Evolutionary conservation across 2,797 vertebrate genomes (phyloP).

Genomic region (Rhinichthys osculus): DNA sequence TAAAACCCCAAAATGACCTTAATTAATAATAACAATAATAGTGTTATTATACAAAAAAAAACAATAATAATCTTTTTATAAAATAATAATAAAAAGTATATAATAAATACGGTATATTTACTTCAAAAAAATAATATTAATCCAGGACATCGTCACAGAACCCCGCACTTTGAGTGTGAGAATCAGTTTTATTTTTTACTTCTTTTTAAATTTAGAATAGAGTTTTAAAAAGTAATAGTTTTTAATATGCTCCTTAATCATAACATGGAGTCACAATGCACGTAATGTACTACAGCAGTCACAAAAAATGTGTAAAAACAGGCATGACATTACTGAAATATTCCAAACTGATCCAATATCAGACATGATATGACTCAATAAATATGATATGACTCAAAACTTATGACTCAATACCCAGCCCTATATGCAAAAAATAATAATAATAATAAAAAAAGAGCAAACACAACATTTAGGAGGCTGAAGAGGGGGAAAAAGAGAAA

Average conservation of each 20-base stretch:
- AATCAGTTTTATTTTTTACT: not conserved
- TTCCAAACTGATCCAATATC: not conserved
- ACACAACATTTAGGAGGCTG: slow-evolving; percentile 8
- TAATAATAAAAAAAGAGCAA: not conserved
- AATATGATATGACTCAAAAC: not conserved
- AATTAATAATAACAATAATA: not conserved
- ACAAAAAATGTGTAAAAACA: not conserved
- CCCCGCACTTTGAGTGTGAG: not conserved
- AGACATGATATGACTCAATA: no score
- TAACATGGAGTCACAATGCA: not conserved
- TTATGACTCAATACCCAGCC: slow-evolving; percentile 50
- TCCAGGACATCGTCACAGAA: not conserved
- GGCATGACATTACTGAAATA: not conserved
- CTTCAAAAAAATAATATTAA: not conserved
- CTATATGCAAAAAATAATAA: slow-evolving; percentile 32
- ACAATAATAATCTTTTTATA: not conserved
- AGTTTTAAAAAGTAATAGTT: not conserved
- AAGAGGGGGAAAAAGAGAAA: slow-evolving; percentile 65
- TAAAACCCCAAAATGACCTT: not conserved
- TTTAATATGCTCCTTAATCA: not conserved
- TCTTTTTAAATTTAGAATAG: not conserved
- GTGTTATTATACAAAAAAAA: no score
- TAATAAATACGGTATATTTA: no score
- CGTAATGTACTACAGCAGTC: not conserved
- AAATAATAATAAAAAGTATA: not conserved